These are phyloP conservation scores for Furcula furcula DNA, from an alignment of 2,888 invertebrate species.

Conservation along the genomic window DNA sequence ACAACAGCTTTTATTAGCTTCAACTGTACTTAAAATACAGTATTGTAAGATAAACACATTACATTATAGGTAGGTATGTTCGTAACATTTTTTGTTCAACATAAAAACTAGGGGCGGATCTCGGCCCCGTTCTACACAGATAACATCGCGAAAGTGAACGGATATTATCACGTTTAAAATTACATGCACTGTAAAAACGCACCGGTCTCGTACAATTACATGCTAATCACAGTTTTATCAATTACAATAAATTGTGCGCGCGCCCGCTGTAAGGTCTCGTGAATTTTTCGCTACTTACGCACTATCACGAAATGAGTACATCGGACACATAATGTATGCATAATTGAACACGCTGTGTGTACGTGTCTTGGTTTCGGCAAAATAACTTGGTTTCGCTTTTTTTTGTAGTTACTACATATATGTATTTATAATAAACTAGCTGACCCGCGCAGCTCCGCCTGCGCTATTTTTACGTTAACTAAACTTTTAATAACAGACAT, in stretches of 20 bases:
- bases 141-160: conserved; percentile 42
- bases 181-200: conserved; percentile 49
- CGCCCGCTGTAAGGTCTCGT: conserved; percentile 33
- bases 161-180: conserved; percentile 41
- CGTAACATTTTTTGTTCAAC: conserved; percentile 1
- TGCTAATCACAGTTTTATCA: conserved; percentile 63
- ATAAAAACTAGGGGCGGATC: conserved; percentile 13
- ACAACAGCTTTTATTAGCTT: too few relatives aligned
- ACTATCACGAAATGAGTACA: background rate
- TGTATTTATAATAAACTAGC: too few relatives aligned
- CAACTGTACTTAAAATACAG: too few relatives aligned
- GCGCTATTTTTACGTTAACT: too few relatives aligned
- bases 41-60: background rate
- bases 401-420: too few relatives aligned
- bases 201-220: conserved; percentile 52
- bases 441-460: too few relatives aligned
- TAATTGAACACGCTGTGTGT: conserved; percentile 20
- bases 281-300: conserved; percentile 25
- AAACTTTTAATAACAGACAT: too few relatives aligned
- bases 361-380: too few relatives aligned
- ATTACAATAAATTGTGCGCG: conserved; percentile 46
- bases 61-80: background rate
- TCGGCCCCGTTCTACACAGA: conserved; percentile 33
- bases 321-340: background rate
- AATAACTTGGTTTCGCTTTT: too few relatives aligned